Percentiles rank a stretch among this genome's conserved stretches.
Evolutionary conservation across 2,888 invertebrate species (phyloP).

Genomic region (Sipha maydis): DNA sequence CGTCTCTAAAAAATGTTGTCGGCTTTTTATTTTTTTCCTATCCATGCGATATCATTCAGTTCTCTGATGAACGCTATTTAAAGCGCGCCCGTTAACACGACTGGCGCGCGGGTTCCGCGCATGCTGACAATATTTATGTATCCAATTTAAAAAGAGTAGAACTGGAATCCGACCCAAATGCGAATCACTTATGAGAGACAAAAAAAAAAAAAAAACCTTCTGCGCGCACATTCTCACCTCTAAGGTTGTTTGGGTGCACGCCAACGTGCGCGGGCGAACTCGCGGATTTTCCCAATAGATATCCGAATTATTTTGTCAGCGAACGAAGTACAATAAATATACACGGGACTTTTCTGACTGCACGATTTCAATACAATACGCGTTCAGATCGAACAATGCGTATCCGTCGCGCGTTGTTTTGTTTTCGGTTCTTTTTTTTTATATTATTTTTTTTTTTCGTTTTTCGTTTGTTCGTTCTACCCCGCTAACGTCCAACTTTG

Average conservation of each 20-base stretch:
- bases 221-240: slow-evolving; percentile 13
- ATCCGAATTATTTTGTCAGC: slow-evolving; percentile 21
- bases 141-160: slow-evolving; percentile 15
- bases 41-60: background rate
- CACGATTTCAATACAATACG: too few species aligned
- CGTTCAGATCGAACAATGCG: too few species aligned
- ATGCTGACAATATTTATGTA: slow-evolving; percentile 3
- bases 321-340: background rate
- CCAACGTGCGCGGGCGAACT: background rate
- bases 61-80: slow-evolving; percentile 28
- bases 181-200: slow-evolving; percentile 43
- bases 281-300: slow-evolving; percentile 18
- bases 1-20: background rate
- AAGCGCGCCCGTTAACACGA: background rate
- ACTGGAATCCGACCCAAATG: slow-evolving; percentile 11
- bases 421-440: too few species aligned
- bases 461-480: too few species aligned
- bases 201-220: background rate
- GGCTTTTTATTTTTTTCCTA: background rate
- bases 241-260: slow-evolving; percentile 19
- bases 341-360: too few species aligned
- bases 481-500: too few species aligned
- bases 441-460: too few species aligned
- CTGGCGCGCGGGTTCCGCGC: background rate
- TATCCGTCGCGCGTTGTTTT: too few species aligned